Evolutionary conservation across 2,888 invertebrate genomes (phyloP), one percentile per base, ranked within the genome.

Genomic region (Penaeus monodon): DNA sequence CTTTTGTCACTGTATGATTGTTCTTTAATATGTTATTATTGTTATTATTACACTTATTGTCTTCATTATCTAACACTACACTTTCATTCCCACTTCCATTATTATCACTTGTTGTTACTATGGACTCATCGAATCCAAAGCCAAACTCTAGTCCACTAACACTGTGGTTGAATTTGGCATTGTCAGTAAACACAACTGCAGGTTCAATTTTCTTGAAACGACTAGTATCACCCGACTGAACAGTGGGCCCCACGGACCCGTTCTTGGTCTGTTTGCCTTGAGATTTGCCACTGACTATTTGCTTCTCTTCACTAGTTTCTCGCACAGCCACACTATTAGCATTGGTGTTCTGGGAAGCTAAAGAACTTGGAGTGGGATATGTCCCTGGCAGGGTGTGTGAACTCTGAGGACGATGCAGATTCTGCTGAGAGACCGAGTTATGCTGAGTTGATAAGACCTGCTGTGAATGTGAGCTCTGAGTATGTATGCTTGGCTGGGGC

Each of bases 101-200:
- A 83, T 63, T 70, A 68, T 64, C 74, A 73, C 78, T 77, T 44
- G 81, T 86, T 64, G 86, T 83, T 63, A 82, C 86, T 38, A 87
- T 87, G 64, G 86, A 79, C 29, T 87, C 82, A 68, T 87, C 86
- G 74, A 79, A 82, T 29, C 86, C 88, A 79, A 88, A 88, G 20
- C 88, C 88, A 86, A 88, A 88, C 74, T 88, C 88, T 80, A 88
- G 80, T 29, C 86, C 88, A 66, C 79, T 79, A 38, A 86, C 83
- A 74, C 73, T 84, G 64, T 84, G 86, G 76, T 84, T 79, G 49
- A 88, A 88, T n/a, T 86, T 78, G 64, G 88, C 85, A 84, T 88
- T 88, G 84, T 88, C 88, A 68, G 88, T 86, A 83, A 88, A 88
- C 24, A 88, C 86, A 64, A 88, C 88, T 38, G 88, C 88, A 65